These are phyloP conservation scores for Zeuzera pyrina DNA, from an alignment of 2,888 invertebrate genomes.

Conservation along the genomic window DNA sequence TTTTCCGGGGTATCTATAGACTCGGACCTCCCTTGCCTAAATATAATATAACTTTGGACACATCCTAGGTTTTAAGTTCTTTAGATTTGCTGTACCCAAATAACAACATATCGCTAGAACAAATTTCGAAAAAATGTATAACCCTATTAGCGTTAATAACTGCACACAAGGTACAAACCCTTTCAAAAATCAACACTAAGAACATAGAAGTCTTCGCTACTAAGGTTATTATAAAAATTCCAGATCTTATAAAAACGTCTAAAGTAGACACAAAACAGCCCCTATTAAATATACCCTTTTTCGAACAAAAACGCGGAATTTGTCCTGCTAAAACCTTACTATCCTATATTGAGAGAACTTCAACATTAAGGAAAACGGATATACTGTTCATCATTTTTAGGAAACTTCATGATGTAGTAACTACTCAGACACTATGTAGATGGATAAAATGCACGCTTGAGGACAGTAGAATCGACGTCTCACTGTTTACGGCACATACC, in stretches of 20 bases:
- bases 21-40: constrained; percentile 1
- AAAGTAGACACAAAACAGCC: not conserved
- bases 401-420: constrained; percentile 9
- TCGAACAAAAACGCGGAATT: not conserved
- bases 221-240: constrained; percentile 3
- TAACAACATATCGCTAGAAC: constrained; percentile 4
- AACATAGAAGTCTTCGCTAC: not conserved
- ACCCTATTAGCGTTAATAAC: constrained; percentile 4
- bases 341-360: not conserved
- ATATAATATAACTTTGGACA: constrained; percentile 2
- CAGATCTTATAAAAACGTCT: constrained; percentile 4
- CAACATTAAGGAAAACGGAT: not conserved
- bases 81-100: constrained; percentile 2
- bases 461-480: constrained; percentile 13
- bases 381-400: constrained; percentile 6
- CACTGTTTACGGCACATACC: constrained; percentile 15
- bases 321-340: not conserved
- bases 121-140: constrained; percentile 1
- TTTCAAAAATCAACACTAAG: constrained; percentile 2
- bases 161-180: constrained; percentile 5
- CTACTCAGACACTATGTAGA: constrained; percentile 13
- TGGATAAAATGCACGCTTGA: constrained; percentile 14
- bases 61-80: constrained; percentile 3
- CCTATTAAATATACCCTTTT: not conserved
- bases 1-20: constrained; percentile 6